phyloP scores from a whole-genome alignment of 2,888 invertebrate genomes.

The Drosophila setosimentum region DNA sequence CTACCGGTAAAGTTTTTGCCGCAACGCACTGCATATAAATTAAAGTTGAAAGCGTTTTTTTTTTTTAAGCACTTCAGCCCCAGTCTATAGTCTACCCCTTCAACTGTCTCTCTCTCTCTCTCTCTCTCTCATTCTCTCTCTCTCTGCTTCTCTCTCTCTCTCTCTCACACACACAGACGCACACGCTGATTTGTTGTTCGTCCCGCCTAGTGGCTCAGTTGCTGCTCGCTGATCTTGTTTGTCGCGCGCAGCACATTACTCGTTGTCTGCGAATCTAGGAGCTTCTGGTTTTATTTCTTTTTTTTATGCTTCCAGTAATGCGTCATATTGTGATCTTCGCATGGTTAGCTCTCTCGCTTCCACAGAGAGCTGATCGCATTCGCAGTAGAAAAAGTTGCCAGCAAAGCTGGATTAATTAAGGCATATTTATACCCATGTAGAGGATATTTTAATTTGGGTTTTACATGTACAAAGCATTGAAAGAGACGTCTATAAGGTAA shows the following conservation, averaged over 20 bases:
- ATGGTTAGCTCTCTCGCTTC: constrained; percentile 27
- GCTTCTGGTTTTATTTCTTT: constrained; percentile 78
- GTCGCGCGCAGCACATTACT: constrained; percentile 75
- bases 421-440: not conserved
- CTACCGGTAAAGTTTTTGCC: constrained; percentile 80
- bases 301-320: constrained; percentile 28
- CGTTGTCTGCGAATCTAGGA: constrained; percentile 50
- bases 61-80: constrained; percentile 21
- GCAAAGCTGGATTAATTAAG: constrained; percentile 20
- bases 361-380: constrained; percentile 7
- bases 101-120: not conserved
- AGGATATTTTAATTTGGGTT: not conserved
- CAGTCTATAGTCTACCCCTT: constrained; percentile 17
- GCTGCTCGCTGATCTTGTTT: constrained; percentile 81
- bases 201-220: constrained; percentile 29
- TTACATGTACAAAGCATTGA: not conserved
- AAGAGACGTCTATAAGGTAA: too few relatives aligned
- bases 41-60: constrained; percentile 69
- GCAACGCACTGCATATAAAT: constrained; percentile 75
- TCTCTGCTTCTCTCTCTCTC: not conserved
- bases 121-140: not conserved
- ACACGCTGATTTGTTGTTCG: not conserved
- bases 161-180: too few relatives aligned
- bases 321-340: constrained; percentile 60
- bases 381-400: constrained; percentile 9